Base-by-base conservation (phyloP, 1,140 invertebrate genomes). In the Gryon sp. region DNA sequence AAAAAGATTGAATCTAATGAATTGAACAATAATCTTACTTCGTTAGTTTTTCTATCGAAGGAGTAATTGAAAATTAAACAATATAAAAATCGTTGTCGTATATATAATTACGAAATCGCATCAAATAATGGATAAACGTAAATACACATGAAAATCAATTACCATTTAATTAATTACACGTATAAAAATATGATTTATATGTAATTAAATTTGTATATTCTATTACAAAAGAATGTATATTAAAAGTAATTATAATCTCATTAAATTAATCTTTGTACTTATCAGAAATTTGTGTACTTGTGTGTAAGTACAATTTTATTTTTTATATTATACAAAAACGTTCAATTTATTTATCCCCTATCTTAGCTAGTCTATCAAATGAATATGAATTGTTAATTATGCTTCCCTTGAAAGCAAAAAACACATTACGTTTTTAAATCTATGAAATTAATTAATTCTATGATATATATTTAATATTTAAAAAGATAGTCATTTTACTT, bases 181-280 rank as follows among this genome's bases (percentile, higher is more conserved):
- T 15, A 53, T 19, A 53, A 36, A 53, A 41, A 43, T 32, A 34
- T 50, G n/a, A 20, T 20, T 34, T 50, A 50, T 26, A 50, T 34
- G 11, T 11, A 20, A 34, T 34, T 20, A n/a, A n/a, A 36, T 36
- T 28, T 9, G 6, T 7, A 9, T 28, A n/a, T 28, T 28, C 6
- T 28, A 24, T 24, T 24, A n/a, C 6, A 26, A 36, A 38, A 53
- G 9, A 50, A 34, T 57, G 24, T 57, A 41, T 30, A 0, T 55
- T 19, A 24, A 62, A 66, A 50, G 30, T 28, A 69, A 55, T 50
- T 57, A 48, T 28, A 65, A 76, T 76, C 38, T 76, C 45, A 45
- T 72, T 38, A 60, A 77, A 66, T 38, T 14, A 72, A 66, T 66
- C 26, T 72, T 73, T 78, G 75, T 78, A 78, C 75, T 78, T 59